Conservation (phyloP, 2,113 vertebrate species). For the Canis aureus region DNA sequence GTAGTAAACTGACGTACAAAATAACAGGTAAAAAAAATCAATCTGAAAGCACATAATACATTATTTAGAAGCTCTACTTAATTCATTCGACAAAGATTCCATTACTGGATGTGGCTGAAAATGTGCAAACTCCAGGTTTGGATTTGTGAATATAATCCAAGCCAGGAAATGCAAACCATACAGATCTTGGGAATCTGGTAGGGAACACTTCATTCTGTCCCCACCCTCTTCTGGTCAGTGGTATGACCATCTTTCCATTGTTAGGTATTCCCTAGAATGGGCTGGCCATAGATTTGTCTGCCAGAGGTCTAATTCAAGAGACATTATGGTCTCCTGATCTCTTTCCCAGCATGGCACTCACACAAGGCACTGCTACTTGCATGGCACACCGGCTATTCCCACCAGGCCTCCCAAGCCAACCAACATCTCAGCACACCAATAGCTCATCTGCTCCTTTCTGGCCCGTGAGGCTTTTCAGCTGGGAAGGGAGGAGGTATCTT, state of each 20-base stretch:
- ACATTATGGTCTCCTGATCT: not conserved
- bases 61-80: not conserved
- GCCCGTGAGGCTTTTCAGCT: not conserved
- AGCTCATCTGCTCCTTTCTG: not conserved
- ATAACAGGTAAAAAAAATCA: not conserved
- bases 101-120: not conserved
- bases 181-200: not conserved
- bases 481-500: not conserved
- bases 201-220: not conserved
- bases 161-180: not conserved
- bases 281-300: accelerated
- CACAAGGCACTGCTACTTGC: too few relatives aligned
- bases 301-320: not conserved
- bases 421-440: not conserved
- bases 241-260: too few relatives aligned
- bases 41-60: not conserved
- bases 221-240: not conserved
- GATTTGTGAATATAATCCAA: not conserved
- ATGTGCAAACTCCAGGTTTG: not conserved
- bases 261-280: not conserved
- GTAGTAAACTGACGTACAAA: constrained; percentile 43
- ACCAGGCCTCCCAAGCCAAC: not conserved
- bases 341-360: not conserved
- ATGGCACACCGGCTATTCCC: not conserved
- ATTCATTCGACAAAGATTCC: not conserved